Percentiles rank a stretch among this genome's conserved stretches.
Evolutionary conservation across 2,888 invertebrate genomes (phyloP).

Genomic region (Philonicus albiceps): DNA sequence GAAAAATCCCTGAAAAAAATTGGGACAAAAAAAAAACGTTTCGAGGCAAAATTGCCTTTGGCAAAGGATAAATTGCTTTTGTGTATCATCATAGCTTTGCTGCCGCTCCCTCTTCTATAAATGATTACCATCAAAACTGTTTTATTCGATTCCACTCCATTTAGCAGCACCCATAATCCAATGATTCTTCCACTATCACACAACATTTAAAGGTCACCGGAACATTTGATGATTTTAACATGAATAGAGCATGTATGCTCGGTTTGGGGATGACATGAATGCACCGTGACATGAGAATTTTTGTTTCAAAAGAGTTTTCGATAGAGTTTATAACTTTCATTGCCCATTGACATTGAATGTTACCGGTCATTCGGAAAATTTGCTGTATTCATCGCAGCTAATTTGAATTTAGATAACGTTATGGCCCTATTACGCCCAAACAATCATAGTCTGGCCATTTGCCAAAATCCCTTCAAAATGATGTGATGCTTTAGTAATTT

Average conservation of each 20-base stretch:
- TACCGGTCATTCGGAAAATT: neutral
- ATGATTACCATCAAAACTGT: slow-evolving; percentile 44
- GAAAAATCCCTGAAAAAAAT: neutral
- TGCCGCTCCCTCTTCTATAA: neutral
- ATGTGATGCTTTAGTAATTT: neutral
- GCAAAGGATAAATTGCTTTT: neutral
- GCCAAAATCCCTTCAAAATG: neutral
- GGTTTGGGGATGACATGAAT: neutral
- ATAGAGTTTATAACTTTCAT: neutral
- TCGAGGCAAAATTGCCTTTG: neutral
- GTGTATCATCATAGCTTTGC: neutral
- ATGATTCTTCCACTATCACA: slow-evolving; percentile 7
- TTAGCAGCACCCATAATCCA: slow-evolving; percentile 27
- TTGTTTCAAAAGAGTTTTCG: neutral
- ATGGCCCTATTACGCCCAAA: neutral
- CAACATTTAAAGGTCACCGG: slow-evolving; percentile 2
- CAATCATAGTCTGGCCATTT: neutral
- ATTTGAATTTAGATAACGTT: neutral
- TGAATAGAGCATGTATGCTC: neutral
- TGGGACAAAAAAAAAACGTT: neutral
- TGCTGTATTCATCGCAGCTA: neutral
- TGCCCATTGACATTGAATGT: neutral
- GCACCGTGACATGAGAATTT: neutral
- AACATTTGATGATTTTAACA: neutral
- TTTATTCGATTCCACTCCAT: slow-evolving; percentile 43